Conservation (phyloP, 2,797 vertebrate genomes). For the Mallotus villosus region DNA sequence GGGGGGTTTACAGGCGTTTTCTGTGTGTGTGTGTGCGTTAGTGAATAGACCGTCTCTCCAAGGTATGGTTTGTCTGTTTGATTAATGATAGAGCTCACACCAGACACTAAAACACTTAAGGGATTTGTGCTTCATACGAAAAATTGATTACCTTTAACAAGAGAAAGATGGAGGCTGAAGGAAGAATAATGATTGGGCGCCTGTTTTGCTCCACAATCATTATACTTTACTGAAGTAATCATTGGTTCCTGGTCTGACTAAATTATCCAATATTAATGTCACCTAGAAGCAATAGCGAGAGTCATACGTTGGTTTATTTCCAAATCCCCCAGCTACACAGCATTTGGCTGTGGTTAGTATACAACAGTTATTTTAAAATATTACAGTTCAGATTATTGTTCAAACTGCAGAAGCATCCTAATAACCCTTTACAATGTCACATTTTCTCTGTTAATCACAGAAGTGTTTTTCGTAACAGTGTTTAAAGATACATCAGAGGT, state of each 20-base stretch:
- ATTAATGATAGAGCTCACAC: slow-evolving; percentile 64
- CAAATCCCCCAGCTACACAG: slow-evolving; percentile 27
- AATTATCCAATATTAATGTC: slow-evolving; percentile 54
- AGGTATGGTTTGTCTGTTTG: slow-evolving; percentile 61
- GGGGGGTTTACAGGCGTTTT: slow-evolving; percentile 41
- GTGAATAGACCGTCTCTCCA: slow-evolving; percentile 30
- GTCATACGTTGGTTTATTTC: slow-evolving; percentile 18
- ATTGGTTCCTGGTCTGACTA: slow-evolving; percentile 44
- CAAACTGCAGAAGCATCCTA: neutral
- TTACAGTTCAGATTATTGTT: neutral
- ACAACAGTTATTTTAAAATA: neutral
- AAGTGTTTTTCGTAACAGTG: no score
- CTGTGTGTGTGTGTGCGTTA: slow-evolving; percentile 21
- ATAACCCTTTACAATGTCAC: neutral
- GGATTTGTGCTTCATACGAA: slow-evolving; percentile 57
- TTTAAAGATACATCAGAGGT: no score
- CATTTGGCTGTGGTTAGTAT: slow-evolving; percentile 30
- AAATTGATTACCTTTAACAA: slow-evolving; percentile 73
- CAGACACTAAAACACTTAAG: slow-evolving; percentile 58
- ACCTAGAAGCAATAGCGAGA: slow-evolving; percentile 42
- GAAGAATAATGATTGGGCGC: slow-evolving; percentile 60
- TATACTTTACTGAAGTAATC: slow-evolving; percentile 58
- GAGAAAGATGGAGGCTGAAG: slow-evolving; percentile 64
- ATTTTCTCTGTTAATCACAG: no score
- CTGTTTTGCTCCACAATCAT: slow-evolving; percentile 58